Percentiles rank a stretch among this genome's conserved stretches.
Evolutionary conservation across 1,140 invertebrate genomes (phyloP).

Genomic region (Panulirus ornatus): DNA sequence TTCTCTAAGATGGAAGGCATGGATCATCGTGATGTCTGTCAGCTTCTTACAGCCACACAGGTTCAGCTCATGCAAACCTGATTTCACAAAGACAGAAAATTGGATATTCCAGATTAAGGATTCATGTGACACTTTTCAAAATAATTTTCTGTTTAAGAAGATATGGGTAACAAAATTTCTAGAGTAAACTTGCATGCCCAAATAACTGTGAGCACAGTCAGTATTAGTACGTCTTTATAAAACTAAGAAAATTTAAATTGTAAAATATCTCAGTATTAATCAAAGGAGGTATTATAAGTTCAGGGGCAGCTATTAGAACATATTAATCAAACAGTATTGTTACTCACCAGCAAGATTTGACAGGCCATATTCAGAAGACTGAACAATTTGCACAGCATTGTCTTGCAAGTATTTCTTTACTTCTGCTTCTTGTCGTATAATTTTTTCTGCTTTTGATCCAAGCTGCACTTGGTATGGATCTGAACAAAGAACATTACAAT

Average conservation of each 20-base stretch:
- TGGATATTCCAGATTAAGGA: neutral
- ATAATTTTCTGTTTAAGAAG: too few relatives aligned
- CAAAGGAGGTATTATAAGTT: too few relatives aligned
- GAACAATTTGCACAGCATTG: conserved; percentile 81
- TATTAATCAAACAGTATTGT: too few relatives aligned
- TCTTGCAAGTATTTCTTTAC: conserved; percentile 82
- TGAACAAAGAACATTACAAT: conserved; percentile 26
- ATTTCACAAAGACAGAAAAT: neutral
- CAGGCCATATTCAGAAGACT: conserved; percentile 80
- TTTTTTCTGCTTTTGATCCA: conserved; percentile 83
- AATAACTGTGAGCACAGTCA: too few relatives aligned
- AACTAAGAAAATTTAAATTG: too few relatives aligned
- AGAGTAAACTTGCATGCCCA: too few relatives aligned
- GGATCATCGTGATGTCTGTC: conserved; percentile 85
- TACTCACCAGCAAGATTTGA: conserved; percentile 79
- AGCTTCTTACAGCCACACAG: conserved; percentile 84
- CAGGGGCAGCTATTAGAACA: too few relatives aligned
- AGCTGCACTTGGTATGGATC: conserved; percentile 80
- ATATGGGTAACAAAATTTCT: too few relatives aligned
- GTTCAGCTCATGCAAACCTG: conserved; percentile 81
- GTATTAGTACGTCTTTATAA: too few relatives aligned
- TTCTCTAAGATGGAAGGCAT: conserved; percentile 84
- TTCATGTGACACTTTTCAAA: neutral
- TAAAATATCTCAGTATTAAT: too few relatives aligned
- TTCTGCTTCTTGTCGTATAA: conserved; percentile 83